Evolutionary conservation across 2,113 vertebrate genomes (phyloP).

Genomic region (Perca schrenkii): DNA sequence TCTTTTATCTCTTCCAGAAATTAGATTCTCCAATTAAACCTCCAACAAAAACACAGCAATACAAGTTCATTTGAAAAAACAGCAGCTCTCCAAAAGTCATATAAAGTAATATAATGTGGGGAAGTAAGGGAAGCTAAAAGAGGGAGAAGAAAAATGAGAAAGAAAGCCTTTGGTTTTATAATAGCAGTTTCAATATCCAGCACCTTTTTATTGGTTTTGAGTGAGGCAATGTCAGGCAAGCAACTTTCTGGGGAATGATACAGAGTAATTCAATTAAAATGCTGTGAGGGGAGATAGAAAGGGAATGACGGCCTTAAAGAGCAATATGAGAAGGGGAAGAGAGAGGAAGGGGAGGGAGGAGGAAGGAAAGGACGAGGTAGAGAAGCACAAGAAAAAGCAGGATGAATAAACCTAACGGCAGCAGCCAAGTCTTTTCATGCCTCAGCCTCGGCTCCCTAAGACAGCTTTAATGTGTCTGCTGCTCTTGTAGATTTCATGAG

Average conservation of each 20-base stretch:
- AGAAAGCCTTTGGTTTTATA: slow-evolving; percentile 32
- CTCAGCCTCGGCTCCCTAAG: slow-evolving; percentile 49
- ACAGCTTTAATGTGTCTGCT: slow-evolving; percentile 71
- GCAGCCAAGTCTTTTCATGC: slow-evolving; percentile 57
- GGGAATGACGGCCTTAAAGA: slow-evolving; percentile 50
- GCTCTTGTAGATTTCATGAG: slow-evolving; percentile 72
- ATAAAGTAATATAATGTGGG: slow-evolving; percentile 15
- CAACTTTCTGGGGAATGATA: slow-evolving; percentile 68
- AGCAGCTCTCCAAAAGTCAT: slow-evolving; percentile 23
- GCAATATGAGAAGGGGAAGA: slow-evolving; percentile 26
- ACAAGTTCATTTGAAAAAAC: slow-evolving; percentile 45
- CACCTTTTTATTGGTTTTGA: slow-evolving; percentile 61
- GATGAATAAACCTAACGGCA: slow-evolving; percentile 55
- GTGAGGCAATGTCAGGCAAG: slow-evolving; percentile 62
- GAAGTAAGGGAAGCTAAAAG: slow-evolving; percentile 13
- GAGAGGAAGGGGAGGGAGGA: slow-evolving; percentile 6
- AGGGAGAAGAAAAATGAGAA: slow-evolving; percentile 2
- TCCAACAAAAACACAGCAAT: slow-evolving; percentile 49
- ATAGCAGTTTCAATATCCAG: slow-evolving; percentile 46
- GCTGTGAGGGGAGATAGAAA: slow-evolving; percentile 40
- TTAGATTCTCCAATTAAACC: slow-evolving; percentile 64
- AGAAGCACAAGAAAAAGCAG: slow-evolving; percentile 34
- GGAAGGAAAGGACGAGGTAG: slow-evolving; percentile 29
- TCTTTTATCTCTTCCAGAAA: slow-evolving; percentile 57
- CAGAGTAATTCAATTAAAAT: slow-evolving; percentile 75